Evolutionary conservation across 2,113 vertebrate genomes (phyloP), one percentile per base, ranked within the genome.

Genomic region (Archocentrus centrarchus): DNA sequence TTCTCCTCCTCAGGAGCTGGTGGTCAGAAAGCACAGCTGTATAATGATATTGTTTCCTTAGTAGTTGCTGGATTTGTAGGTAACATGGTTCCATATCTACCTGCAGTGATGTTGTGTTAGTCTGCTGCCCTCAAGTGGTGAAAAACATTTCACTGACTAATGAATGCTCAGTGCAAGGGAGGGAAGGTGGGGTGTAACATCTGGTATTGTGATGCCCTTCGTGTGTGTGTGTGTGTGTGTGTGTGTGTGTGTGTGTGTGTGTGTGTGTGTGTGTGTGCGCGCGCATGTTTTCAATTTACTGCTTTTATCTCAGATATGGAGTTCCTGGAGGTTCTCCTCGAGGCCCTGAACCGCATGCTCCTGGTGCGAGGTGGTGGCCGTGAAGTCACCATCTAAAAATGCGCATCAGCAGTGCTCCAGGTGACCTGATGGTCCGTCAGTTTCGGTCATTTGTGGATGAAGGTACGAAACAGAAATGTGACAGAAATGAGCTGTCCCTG

Each of bases 351-450:
- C 92, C 94, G 97, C 80, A 98, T 98, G 58, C 96, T 99, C 1
- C 87, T 99, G 88, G 98, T 99, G 63, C 95, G 98, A 79, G 98
- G 98, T 18, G 97, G 98, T 0, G 98, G 98, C 59, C 96, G 97
- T 11, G 98, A 99, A 94, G 98, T 99, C 94, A 99, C 98, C 86
- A 99, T 99, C 93, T 99, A 99, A n/a, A n/a, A n/a, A n/a, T n/a
- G n/a, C 22, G 22, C 22, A 22, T 22, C 22, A 22, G 22, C 22
- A 22, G 22, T 22, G 22, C 22, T 22, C 22, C 2, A 22, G 22
- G 22, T 22, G 22, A 22, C 22, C 22, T 22, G 22, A 22, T 22
- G 22, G 22, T 22, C 22, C 22, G 22, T 22, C 22, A 22, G 22
- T 22, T 22, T 22, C 22, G 22, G 22, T 22, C 1, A 22, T 22